Base-by-base conservation (phyloP, 2,888 invertebrate genomes). In the Creontiades dilutus region DNA sequence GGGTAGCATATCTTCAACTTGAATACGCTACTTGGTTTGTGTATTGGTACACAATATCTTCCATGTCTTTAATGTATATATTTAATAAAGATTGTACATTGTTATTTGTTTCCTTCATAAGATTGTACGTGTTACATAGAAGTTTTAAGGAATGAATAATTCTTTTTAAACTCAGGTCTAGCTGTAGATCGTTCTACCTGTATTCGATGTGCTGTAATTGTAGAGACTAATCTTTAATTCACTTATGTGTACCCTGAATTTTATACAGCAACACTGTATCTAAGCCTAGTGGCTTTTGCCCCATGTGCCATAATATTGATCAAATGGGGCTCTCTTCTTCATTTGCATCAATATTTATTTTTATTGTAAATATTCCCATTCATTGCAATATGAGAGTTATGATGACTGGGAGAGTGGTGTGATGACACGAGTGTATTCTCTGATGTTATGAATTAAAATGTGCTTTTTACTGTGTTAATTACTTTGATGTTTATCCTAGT, bases 31-130 rank as follows among this genome's bases (percentile, higher is more conserved):
- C 76, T 68, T 68, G 86, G 48, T 47, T n/a, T 86, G 37, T 86
- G 52, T 85, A 61, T 85, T 90, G 88, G 76, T 86, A 84, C 55
- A 86, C 78, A 86, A 89, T 89, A 80, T 90, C 90, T 90, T 90
- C 90, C 90, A 90, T 78, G 89, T 89, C 89, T 90, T 89, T 89
- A 90, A 89, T 90, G 90, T 90, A 90, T 87, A 90, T 90, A 90
- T 76, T 75, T 76, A 85, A 84, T 86, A 23, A 86, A 23, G 52
- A 78, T 78, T 88, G 88, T 88, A 88, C 88, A 88, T 88, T 88
- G 88, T 88, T 88, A 78, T 52, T 52, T 82, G 82, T 52, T 82
- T 82, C 47, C 52, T 82, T 82, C n/a, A 52, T 82, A 47, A 52
- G 47, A 48, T 82, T 47, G 82, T 52, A 52, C 28, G 85, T 85